Evolutionary conservation across 2,797 vertebrate genomes (phyloP).

Genomic region (Melanotaenia parkinsoni): DNA sequence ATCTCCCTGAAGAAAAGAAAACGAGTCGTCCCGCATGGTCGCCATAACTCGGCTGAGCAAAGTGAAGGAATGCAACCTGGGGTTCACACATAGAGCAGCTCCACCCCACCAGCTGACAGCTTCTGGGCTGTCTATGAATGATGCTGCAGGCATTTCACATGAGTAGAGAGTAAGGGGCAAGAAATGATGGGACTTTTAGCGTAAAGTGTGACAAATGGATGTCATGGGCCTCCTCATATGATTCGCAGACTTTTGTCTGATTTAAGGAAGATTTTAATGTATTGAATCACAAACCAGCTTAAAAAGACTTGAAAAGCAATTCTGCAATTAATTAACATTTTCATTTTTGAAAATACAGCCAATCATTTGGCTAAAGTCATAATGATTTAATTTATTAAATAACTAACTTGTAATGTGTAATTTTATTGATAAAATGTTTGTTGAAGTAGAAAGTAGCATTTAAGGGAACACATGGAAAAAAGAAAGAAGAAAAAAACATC

Average conservation of each 20-base stretch:
- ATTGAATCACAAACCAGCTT: background rate
- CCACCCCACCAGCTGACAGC: constrained; percentile 2
- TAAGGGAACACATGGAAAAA: too few species aligned
- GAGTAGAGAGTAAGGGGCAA: background rate
- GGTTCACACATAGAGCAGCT: constrained; percentile 3
- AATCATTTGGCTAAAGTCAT: too few species aligned
- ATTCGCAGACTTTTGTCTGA: background rate
- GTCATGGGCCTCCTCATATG: constrained; percentile 12
- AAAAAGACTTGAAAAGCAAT: background rate
- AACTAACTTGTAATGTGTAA: too few species aligned
- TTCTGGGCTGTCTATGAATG: background rate
- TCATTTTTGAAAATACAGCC: background rate
- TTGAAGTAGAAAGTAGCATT: too few species aligned
- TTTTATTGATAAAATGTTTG: too few species aligned
- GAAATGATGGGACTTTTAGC: background rate
- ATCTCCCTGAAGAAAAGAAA: constrained; percentile 7
- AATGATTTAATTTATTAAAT: too few species aligned
- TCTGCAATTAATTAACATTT: background rate
- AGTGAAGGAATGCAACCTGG: constrained; percentile 46
- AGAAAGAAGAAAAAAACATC: too few species aligned
- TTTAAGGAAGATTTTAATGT: background rate
- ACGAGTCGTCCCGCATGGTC: constrained; percentile 64
- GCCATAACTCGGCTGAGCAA: constrained; percentile 46
- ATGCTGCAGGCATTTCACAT: constrained; percentile 5
- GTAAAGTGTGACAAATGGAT: background rate